A percentile compares a stretch with the other conserved stretches of the same genome.
Conservation (phyloP, 2,113 vertebrate genomes). For the Phrynocephalus versicolor region DNA sequence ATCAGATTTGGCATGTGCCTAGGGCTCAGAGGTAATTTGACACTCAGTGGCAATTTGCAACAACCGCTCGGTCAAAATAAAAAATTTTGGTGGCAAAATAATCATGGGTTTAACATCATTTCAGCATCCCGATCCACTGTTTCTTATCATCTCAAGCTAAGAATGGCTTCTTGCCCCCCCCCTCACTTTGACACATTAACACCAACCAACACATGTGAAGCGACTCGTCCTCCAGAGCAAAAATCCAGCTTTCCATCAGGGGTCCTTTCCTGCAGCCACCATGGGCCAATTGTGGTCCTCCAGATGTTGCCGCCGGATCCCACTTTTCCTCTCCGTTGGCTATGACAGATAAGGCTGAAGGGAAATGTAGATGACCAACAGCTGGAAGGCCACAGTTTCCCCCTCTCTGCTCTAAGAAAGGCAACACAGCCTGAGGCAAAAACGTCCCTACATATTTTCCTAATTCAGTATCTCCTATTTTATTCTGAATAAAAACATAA, state of each 20-base stretch:
- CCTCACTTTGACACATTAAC: too few species aligned
- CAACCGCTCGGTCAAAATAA: neutral
- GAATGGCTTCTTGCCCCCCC: neutral
- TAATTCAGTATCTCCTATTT: too few species aligned
- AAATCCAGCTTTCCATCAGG: too few species aligned
- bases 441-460: neutral
- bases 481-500: too few species aligned
- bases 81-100: neutral
- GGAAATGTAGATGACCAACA: too few species aligned
- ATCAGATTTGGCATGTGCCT: neutral
- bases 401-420: neutral
- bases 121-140: slow-evolving; percentile 9
- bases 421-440: neutral
- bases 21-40: neutral
- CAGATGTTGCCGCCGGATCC: too few species aligned
- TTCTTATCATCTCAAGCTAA: neutral
- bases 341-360: too few species aligned
- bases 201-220: neutral
- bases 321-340: too few species aligned
- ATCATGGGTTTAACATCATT: slow-evolving; percentile 5
- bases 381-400: neutral
- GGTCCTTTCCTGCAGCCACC: neutral
- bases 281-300: neutral
- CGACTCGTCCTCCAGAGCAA: neutral
- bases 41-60: neutral